phyloP scores from a whole-genome alignment of 1,140 invertebrate genomes.

The Cephus cinctus region DNA sequence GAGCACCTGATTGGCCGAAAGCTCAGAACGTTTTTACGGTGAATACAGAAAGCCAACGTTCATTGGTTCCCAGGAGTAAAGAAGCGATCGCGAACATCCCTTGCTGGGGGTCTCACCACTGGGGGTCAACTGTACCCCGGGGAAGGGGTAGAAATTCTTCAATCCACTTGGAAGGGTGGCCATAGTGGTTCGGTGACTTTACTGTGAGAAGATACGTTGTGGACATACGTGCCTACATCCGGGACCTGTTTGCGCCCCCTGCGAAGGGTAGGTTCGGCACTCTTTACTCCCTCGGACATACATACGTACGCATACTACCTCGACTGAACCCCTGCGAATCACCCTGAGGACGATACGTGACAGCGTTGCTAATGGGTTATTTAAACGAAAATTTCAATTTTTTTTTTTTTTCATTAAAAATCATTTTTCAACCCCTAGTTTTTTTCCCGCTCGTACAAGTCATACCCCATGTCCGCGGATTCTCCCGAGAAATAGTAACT shows the following conservation, averaged over 20 bases:
- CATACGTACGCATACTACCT: too few species aligned
- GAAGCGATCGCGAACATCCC: background rate
- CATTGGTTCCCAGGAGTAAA: background rate
- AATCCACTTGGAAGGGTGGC: background rate
- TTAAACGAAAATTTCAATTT: too few species aligned
- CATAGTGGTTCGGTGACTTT: background rate
- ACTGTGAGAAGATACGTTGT: slow-evolving; percentile 57
- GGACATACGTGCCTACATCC: slow-evolving; percentile 13
- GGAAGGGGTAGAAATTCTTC: background rate
- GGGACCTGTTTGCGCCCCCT: slow-evolving; percentile 31
- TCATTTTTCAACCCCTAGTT: too few species aligned
- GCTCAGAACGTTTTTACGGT: background rate
- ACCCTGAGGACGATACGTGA: slow-evolving; percentile 16
- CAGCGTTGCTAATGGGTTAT: slow-evolving; percentile 26
- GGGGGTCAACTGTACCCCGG: background rate
- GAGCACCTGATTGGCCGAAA: slow-evolving; percentile 19
- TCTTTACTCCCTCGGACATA: background rate
- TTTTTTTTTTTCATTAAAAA: too few species aligned
- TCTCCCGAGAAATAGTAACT: too few species aligned
- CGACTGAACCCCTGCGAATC: slow-evolving; percentile 20
- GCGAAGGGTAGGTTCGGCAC: slow-evolving; percentile 27
- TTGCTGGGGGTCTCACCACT: background rate
- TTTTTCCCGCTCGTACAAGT: too few species aligned
- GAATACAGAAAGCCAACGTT: too few species aligned
- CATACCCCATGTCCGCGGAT: too few species aligned